A percentile compares a stretch with the other conserved stretches of the same genome.
phyloP scores from a whole-genome alignment of 2,113 vertebrate species.

The Menidia beryllina region DNA sequence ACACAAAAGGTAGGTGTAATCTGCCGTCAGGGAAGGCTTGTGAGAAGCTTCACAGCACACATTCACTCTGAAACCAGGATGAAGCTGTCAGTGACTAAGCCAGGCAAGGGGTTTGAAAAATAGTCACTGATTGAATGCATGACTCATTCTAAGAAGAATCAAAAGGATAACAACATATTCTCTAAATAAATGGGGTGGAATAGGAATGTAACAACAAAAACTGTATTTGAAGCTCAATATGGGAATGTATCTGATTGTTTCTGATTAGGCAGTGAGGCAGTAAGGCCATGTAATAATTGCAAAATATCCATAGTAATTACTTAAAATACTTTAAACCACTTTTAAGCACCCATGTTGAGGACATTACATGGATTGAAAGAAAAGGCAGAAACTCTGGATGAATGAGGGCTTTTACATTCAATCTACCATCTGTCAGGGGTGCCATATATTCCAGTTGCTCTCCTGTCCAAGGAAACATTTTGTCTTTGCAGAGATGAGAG shows the following conservation, averaged over 20 bases:
- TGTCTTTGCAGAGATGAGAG: too few relatives aligned
- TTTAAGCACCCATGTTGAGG: not conserved
- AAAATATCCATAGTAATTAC: too few relatives aligned
- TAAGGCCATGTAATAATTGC: too few relatives aligned
- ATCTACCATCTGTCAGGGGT: constrained; percentile 27
- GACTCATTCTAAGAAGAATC: constrained; percentile 8
- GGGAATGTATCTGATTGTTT: constrained; percentile 14
- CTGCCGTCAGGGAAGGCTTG: constrained; percentile 34
- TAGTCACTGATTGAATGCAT: constrained; percentile 31
- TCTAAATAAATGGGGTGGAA: not conserved
- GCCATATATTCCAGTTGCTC: not conserved
- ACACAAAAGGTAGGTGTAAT: constrained; percentile 25
- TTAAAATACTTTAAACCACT: not conserved
- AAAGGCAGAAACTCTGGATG: too few relatives aligned
- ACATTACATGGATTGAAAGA: constrained; percentile 17
- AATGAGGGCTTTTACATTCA: too few relatives aligned
- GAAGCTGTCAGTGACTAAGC: constrained; percentile 40
- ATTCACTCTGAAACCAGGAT: constrained; percentile 5
- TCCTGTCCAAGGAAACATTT: constrained; percentile 29
- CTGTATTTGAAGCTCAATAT: constrained; percentile 5
- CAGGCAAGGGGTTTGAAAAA: constrained; percentile 19
- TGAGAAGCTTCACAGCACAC: constrained; percentile 39
- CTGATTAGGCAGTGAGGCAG: not conserved
- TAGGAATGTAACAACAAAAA: constrained; percentile 12
- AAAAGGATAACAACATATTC: not conserved